phyloP scores from a whole-genome alignment of 1,140 invertebrate species.

The Hyles vespertilio region DNA sequence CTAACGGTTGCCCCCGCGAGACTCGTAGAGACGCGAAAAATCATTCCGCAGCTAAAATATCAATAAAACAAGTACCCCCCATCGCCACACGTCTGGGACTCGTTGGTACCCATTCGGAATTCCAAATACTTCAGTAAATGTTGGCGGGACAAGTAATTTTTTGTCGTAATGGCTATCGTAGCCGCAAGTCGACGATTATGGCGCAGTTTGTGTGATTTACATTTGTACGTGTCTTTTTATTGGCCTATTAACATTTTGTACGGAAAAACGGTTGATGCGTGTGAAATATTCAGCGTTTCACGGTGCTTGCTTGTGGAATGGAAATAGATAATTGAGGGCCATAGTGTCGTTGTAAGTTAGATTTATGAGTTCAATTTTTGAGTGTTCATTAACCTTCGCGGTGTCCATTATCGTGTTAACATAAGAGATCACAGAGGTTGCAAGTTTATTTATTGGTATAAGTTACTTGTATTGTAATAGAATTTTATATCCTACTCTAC shows the following conservation, averaged over 20 bases:
- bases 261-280: slow-evolving; percentile 25
- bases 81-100: slow-evolving; percentile 37
- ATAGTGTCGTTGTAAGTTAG: too few species aligned
- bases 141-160: slow-evolving; percentile 70
- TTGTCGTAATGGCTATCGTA: slow-evolving; percentile 51
- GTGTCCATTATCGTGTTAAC: too few species aligned
- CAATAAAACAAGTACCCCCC: slow-evolving; percentile 64
- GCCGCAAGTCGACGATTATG: slow-evolving; percentile 25
- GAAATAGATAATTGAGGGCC: neutral
- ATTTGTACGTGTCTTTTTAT: slow-evolving; percentile 63
- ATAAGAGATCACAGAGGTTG: too few species aligned
- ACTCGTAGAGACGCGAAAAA: slow-evolving; percentile 61
- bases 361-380: too few species aligned
- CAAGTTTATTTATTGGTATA: too few species aligned
- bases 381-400: too few species aligned
- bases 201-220: slow-evolving; percentile 57
- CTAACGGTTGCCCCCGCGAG: slow-evolving; percentile 56
- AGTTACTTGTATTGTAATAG: too few species aligned
- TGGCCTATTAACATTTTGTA: slow-evolving; percentile 29
- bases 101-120: slow-evolving; percentile 45
- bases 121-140: slow-evolving; percentile 51
- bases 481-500: too few species aligned
- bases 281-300: slow-evolving; percentile 33
- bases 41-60: slow-evolving; percentile 72
- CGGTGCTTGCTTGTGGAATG: neutral